Evolutionary conservation across 2,113 vertebrate genomes (phyloP), one percentile per base, ranked within the genome.

Genomic region (Isurus oxyrinchus): DNA sequence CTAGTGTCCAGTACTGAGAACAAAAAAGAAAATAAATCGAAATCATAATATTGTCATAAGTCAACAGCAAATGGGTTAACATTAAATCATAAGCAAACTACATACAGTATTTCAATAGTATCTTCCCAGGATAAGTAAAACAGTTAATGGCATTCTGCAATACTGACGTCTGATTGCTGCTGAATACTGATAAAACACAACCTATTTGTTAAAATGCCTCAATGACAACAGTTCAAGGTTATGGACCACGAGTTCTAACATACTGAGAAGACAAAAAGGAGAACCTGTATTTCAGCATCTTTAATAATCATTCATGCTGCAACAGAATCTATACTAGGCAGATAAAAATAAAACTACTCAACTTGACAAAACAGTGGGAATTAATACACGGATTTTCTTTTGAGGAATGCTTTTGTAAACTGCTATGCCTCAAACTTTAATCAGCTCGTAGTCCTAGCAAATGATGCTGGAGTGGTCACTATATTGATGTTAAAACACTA

Each of bases 391-490:
- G 81, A 27, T 69, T 63, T 94, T 44, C 10, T 66, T 63, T 67
- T 44, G 7, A 27, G 44, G 69, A 44, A 25, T 84, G 90, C 53
- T 25, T 96, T 31, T 67, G 57, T 35, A 69, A 76, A 72, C 94
- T 76, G 94, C 49, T 96, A 49, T 0, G 25, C 27, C 49, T 69
- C 63, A 81, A 84, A 96, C 59, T 63, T 61, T 86, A 35, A 81
- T 61, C 19, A 88, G 57, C n/a, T 63, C 53, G n/a, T 40, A 81
- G 53, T 16, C 27, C 69, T 21, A 44, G 79, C 59, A 49, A 25
- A 61, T 2, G n/a, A 53, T 44, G 57, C 67, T 44, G 35, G 49
- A 63, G 49, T 66, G 79, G 96, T 97, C 69, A n/a, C 57, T n/a
- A n/a, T 59, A 93, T n/a, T n/a, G 81, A 44, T 5, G 19, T 84